Base-by-base conservation (phyloP, 2,797 vertebrate species). In the Sebastes trivittatus region DNA sequence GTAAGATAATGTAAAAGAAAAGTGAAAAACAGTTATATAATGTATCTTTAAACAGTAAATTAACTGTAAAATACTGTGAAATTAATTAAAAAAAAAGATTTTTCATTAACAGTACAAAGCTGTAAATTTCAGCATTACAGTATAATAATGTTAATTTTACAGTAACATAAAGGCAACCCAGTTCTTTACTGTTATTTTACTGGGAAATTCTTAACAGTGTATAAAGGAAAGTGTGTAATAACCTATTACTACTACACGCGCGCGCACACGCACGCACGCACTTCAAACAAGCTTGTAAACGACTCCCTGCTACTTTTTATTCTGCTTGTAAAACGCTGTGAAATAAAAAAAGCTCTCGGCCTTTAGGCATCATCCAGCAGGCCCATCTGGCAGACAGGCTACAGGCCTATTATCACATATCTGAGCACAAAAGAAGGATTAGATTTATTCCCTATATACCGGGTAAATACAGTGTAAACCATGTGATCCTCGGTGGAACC, bases 381-480 rank as follows among this genome's bases (percentile, higher is more conserved):
- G 67, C 34, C 65, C 80, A 62, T 83, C 78, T 86, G 87, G 86
- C 87, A 59, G 78, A 11, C 77, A 67, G 78, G 34, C 27, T 8
- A 4, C 11, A 7, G 38, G 74, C 81, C 72, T 20, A 60, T 68
- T 61, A 61, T 87, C 76, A 80, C 87, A 74, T 88, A 78, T 88
- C 78, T 86, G 77, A 89, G 81, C 88, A 92, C 90, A 93, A 93
- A 92, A 92, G 88, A 95, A 96, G 92, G 93, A 94, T 95, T 93
- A 97, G 96, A 97, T 98, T 97, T 97, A 97, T 97, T 95, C 88
- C 60, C 85, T 91, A 89, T 91, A 89, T 95, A 95, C 96, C 94
- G 96, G 95, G 96, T 97, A 97, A 97, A 97, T 97, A 97, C 95
- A 86, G 88, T 93, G 87, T 18, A 94, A 94, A 96, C 96, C 97